Evolutionary conservation across 2,797 vertebrate genomes (phyloP).

Genomic region (Sebastes paucispinis): DNA sequence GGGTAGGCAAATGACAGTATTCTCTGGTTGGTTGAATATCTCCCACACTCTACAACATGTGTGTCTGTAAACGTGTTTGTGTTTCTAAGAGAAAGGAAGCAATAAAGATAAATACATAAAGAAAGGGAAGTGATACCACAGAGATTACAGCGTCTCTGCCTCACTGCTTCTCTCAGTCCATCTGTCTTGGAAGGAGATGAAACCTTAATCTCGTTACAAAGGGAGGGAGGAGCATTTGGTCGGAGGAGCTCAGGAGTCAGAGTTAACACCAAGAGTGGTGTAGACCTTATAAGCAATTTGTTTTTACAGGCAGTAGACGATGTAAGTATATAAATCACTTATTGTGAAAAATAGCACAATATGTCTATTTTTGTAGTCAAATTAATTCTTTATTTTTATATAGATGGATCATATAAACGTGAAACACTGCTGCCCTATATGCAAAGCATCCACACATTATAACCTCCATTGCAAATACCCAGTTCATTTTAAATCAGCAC

Average conservation of each 20-base stretch:
- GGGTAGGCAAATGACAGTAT: neutral
- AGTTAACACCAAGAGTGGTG: neutral
- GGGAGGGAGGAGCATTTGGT: constrained; percentile 23
- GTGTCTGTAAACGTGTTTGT: constrained; percentile 17
- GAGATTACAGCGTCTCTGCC: constrained; percentile 36
- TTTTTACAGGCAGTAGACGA: neutral
- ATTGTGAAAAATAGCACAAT: neutral
- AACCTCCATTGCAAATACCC: too few relatives aligned
- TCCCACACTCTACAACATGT: neutral
- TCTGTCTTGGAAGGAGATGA: constrained; percentile 63
- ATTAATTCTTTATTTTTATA: constrained; percentile 10
- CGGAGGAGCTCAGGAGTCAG: constrained; percentile 6
- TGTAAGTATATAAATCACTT: neutral
- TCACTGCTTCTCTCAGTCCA: constrained; percentile 41
- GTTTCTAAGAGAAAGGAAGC: neutral
- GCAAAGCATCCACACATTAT: too few relatives aligned
- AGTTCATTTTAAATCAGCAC: neutral
- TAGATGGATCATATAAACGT: neutral
- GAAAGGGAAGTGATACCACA: constrained; percentile 12
- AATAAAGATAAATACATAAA: neutral
- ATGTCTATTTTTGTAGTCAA: neutral
- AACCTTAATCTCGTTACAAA: constrained; percentile 73
- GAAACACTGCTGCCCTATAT: neutral
- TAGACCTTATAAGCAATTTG: neutral
- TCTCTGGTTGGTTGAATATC: neutral